Evolutionary conservation across 1,140 invertebrate genomes (phyloP).

Genomic region (Nixonia krombeini): DNA sequence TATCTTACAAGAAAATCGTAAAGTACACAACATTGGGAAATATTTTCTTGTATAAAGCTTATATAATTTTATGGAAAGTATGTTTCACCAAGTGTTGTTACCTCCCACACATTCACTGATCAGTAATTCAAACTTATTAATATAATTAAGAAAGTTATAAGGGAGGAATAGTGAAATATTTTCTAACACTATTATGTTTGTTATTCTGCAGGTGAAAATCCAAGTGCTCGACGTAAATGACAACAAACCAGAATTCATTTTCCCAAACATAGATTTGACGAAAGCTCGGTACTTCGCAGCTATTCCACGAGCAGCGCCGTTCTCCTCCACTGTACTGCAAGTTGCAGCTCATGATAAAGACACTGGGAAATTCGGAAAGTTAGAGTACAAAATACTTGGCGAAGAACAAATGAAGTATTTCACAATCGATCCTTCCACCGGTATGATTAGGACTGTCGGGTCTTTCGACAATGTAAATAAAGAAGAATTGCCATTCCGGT

Average conservation of each 20-base stretch:
- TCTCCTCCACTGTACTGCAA: conserved; percentile 83
- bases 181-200: no score
- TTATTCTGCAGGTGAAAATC: conserved; percentile 78
- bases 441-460: conserved; percentile 81
- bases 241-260: conserved; percentile 86
- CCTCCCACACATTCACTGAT: no score
- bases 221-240: conserved; percentile 90
- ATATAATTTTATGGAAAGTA: no score
- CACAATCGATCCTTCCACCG: conserved; percentile 79
- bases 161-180: no score
- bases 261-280: conserved; percentile 73
- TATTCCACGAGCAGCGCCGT: conserved; percentile 78
- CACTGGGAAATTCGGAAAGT: conserved; percentile 82
- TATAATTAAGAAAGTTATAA: no score
- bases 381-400: conserved; percentile 79
- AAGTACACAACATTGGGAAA: no score
- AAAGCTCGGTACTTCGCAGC: conserved; percentile 80
- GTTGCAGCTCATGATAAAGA: conserved; percentile 86
- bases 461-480: conserved; percentile 78
- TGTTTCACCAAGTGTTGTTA: no score
- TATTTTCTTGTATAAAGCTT: no score
- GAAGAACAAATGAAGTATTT: conserved; percentile 80
- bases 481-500: conserved; percentile 79
- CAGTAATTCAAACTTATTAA: no score
- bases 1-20: no score